Evolutionary conservation across 2,797 vertebrate species (phyloP), one percentile per base, ranked within the genome.

Genomic region (Sardinella longiceps): DNA sequence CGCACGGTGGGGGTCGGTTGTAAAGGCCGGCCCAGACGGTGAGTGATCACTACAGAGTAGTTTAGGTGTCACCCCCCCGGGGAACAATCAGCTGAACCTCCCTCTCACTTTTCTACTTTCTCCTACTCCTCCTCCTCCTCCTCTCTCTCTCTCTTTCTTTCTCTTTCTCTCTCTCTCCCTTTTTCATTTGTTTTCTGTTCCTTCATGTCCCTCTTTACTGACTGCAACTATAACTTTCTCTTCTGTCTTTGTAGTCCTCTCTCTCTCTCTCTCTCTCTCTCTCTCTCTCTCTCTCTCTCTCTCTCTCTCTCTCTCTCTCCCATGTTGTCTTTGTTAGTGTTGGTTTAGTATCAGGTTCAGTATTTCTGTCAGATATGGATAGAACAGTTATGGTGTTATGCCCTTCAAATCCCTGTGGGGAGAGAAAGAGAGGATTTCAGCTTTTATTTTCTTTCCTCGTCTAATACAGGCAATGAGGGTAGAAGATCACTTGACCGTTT

Each of bases 31-130:
- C 70, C 37, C 37, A 39, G 70, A 2, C 18, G 15, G 70, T 43
- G 70, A 77, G 33, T 77, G 70, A 77, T 77, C 70, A 43, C 37
- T 77, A 33, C 70, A 20, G 70, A 37, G 33, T 37, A 77, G 14
- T 77, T 77, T 77, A 77, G 70, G 37, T 77, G 70, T 33, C 37
- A 2, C n/a, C 37, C 70, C 70, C 70, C 37, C 1, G 18, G 70
- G 37, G 70, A 43, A 77, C 33, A 77, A 77, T 77, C 43, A 77
- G 33, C 33, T 20, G 18, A 23, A 23, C 70, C 33, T 43, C 70
- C 37, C 37, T 6, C 37, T 23, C 1, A 33, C 70, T 77, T 70
- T 11, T 6, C 23, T 20, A 20, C 56, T 58, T 48, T 48, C 9
- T 25, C 56, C n/a, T 58, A 2, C 12, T 4, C 15, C 12, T 60